Base-by-base conservation (phyloP, 2,797 vertebrate species). In the Danio jaintianensis region DNA sequence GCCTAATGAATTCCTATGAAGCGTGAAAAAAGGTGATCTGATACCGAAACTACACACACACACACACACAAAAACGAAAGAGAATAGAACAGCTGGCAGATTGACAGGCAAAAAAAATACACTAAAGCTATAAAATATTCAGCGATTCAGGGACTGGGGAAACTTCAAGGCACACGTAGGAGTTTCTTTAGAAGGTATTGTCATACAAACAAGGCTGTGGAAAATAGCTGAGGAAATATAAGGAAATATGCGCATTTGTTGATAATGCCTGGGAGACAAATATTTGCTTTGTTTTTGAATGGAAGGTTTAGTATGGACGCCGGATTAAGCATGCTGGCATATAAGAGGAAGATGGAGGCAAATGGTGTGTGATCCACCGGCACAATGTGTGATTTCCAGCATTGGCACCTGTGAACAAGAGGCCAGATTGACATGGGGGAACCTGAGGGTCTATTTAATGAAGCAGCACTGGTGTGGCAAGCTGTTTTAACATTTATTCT, bases 1-100 rank as follows among this genome's bases (percentile, higher is more conserved):
- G 50, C 56, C 56, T 83, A 85, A 86, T 86, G 83, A 86, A 81
- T 81, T 86, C 80, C 79, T 66, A 52, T 69, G 78, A 78, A 80
- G 84, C 69, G 75, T 78, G 75, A 70, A 82, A 29, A 29, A 75
- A 80, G 76, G 71, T 86, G 85, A 83, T 83, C 72, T 78, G 67
- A 83, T 77, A 79, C 78, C 73, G n/a, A 78, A 73, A 59, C 18
- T 36, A 47, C 71, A 45, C 70, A 56, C 53, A 47, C 8, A 11
- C 77, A 68, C 75, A 61, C 16, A 9, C 42, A 52, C 10, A 66
- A 81, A 74, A 20, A 12, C 81, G 43, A 75, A 66, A 78, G 63
- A 71, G 42, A 42, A n/a, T 3, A 75, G 47, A 83, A 84, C 81
- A 84, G 82, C 75, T 83, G 83, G 52, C 84, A 85, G 74, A 80